phyloP scores from a whole-genome alignment of 2,113 vertebrate genomes.

The Blennius ocellaris region DNA sequence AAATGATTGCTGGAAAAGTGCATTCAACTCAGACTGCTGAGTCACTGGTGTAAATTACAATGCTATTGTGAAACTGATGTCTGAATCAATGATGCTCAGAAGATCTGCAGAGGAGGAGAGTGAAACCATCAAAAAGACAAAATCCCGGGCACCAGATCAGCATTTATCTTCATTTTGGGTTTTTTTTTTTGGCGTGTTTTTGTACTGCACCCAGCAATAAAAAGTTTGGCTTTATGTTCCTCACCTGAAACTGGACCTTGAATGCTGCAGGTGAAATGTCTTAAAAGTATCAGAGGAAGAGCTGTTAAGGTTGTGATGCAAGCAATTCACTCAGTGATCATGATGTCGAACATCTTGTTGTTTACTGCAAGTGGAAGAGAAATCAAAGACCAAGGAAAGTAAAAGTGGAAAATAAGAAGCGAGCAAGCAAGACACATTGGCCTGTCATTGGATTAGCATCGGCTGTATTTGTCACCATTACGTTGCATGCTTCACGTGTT shows the following conservation, averaged over 20 bases:
- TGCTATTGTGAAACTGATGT: background rate
- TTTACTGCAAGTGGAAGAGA: background rate
- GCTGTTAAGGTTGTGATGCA: background rate
- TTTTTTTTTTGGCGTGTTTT: no score
- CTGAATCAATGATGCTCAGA: constrained; percentile 1
- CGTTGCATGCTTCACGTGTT: background rate
- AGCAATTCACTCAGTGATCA: no score
- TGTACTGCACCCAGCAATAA: no score
- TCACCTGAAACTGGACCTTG: background rate
- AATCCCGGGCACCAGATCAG: background rate
- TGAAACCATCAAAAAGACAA: background rate
- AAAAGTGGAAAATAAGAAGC: background rate
- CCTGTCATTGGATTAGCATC: background rate
- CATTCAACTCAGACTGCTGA: background rate
- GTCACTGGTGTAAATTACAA: constrained; percentile 3
- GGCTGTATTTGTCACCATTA: no score
- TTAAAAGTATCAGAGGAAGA: background rate
- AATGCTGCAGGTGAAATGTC: background rate
- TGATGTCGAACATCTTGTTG: background rate
- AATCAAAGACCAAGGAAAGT: background rate
- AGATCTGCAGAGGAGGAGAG: background rate
- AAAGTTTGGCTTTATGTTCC: background rate
- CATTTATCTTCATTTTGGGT: background rate
- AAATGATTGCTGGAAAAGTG: no score
- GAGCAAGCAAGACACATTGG: background rate